Evolutionary conservation across 2,888 invertebrate genomes (phyloP), one percentile per base, ranked within the genome.

Genomic region (Tinea trinotella): DNA sequence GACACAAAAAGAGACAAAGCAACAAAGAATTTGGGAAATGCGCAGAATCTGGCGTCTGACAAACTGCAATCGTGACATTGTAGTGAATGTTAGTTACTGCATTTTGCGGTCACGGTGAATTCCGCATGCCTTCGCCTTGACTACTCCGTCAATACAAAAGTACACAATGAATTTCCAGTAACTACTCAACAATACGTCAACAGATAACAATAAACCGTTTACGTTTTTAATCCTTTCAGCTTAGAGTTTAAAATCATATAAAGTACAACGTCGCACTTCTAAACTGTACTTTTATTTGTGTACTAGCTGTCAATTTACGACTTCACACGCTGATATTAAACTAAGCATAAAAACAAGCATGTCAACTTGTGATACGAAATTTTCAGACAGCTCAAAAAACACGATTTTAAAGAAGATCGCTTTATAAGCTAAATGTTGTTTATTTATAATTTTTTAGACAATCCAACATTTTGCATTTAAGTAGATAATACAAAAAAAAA

Each of bases 101-200:
- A 46, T 46, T 40, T 46, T 46, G 46, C 46, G 46, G 46, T 46
- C 46, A 46, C 46, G 46, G 46, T 46, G 10, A 46, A 46, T 46
- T 46, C 46, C 46, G 46, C 46, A 46, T 46, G 46, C 46, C 46
- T 46, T 46, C 40, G 46, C 46, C 46, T 46, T 46, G 19, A 19
- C 17, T 46, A 40, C 40, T 12, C n/a, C 13, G 40, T 40, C 40
- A 40, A 40, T 40, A 40, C 40, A 40, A 40, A 40, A 40, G 40
- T 40, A 40, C 40, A 40, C 40, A 40, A 40, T 30, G 30, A 30
- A 30, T 40, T 40, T 15, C 40, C 40, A 40, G 40, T 13, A 40
- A 40, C 30, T 4, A 30, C 40, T 40, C 40, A 7, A 40, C 40
- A 13, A 40, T 13, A 13, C 13, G 40, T 40, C 40, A 40, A 40